A percentile compares a stretch with the other conserved stretches of the same genome.
phyloP scores from a whole-genome alignment of 2,113 vertebrate genomes.

The Holacanthus passer region DNA sequence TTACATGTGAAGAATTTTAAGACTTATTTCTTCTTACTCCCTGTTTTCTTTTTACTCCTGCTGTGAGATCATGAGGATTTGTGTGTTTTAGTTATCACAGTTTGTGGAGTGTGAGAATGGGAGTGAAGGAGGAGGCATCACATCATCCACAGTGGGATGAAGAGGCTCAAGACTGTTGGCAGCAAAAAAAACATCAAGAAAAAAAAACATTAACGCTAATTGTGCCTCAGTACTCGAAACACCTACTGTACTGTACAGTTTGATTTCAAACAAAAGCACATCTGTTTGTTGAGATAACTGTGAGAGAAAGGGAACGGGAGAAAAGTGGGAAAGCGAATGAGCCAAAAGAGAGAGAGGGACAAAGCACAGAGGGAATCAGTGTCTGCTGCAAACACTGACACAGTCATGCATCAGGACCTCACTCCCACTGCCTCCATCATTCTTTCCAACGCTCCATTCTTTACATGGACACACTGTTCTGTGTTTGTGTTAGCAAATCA shows the following conservation, averaged over 20 bases:
- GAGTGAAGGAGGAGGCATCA: slow-evolving; percentile 5
- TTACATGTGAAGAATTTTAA: neutral
- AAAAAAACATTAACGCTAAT: slow-evolving; percentile 59
- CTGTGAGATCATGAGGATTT: neutral
- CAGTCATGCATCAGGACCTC: slow-evolving; percentile 75
- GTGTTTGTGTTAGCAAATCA: slow-evolving; percentile 58
- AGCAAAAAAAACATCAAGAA: neutral
- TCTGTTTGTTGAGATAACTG: slow-evolving; percentile 65
- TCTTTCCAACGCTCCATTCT: slow-evolving; percentile 69
- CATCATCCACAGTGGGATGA: slow-evolving; percentile 17
- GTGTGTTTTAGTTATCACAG: neutral
- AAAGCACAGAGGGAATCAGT: slow-evolving; percentile 77
- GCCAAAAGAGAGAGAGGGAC: slow-evolving; percentile 56
- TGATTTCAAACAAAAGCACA: slow-evolving; percentile 70
- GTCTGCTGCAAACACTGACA: slow-evolving; percentile 75
- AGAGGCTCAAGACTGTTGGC: neutral
- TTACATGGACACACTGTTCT: slow-evolving; percentile 61
- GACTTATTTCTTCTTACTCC: too few relatives aligned
- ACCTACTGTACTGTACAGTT: slow-evolving; percentile 69
- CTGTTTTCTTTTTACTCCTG: neutral
- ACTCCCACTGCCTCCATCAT: slow-evolving; percentile 73
- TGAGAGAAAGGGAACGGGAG: slow-evolving; percentile 42
- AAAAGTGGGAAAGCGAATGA: slow-evolving; percentile 52
- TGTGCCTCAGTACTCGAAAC: slow-evolving; percentile 19
- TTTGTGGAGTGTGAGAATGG: slow-evolving; percentile 4